Evolutionary conservation across 1,140 invertebrate species (phyloP).

Genomic region (Hylaeus volcanicus): DNA sequence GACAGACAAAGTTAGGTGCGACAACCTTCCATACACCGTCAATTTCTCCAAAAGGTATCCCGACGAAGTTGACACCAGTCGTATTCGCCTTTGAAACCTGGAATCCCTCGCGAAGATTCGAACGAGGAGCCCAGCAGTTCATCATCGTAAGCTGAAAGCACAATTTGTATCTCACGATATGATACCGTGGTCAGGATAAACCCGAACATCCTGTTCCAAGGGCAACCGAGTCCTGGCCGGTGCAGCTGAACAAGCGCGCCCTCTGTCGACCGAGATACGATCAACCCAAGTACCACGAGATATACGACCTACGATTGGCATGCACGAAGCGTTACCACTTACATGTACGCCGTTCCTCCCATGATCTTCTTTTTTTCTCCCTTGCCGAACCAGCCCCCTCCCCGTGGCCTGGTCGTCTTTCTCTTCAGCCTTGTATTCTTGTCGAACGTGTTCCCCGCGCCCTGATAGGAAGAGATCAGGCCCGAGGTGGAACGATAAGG

Average conservation of each 20-base stretch:
- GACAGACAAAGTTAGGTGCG: too few species aligned
- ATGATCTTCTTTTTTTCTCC: constrained; percentile 27
- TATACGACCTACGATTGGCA: constrained; percentile 71
- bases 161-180: constrained; percentile 69
- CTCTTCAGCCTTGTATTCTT: constrained; percentile 27
- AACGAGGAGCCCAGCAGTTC: constrained; percentile 40
- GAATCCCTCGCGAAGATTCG: constrained; percentile 15
- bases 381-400: neutral
- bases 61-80: too few species aligned
- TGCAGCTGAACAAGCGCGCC: constrained; percentile 51
- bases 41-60: too few species aligned
- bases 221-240: constrained; percentile 36
- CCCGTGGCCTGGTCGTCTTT: neutral
- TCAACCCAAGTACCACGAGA: constrained; percentile 65
- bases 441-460: constrained; percentile 54
- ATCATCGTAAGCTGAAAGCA: constrained; percentile 67
- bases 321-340: constrained; percentile 69
- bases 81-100: neutral
- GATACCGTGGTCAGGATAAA: constrained; percentile 59
- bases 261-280: constrained; percentile 66
- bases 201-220: constrained; percentile 60
- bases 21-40: too few species aligned
- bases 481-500: constrained; percentile 18
- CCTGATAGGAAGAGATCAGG: constrained; percentile 45
- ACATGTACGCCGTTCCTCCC: constrained; percentile 60